These are phyloP conservation scores for Creontiades dilutus DNA, from an alignment of 2,888 invertebrate species.

Conservation along the genomic window DNA sequence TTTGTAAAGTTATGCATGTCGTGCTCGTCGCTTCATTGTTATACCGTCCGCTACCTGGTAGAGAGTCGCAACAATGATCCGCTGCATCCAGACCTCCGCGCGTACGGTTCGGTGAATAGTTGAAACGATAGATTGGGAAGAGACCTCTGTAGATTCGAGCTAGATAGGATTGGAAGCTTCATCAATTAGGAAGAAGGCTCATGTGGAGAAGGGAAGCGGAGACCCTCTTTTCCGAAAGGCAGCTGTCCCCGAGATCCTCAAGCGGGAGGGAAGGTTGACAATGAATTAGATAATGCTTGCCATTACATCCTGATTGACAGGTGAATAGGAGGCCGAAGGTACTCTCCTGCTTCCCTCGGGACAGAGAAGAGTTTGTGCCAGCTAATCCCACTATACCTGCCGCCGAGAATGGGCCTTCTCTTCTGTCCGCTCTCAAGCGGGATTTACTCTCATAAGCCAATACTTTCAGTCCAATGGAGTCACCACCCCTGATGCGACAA, in stretches of 20 bases:
- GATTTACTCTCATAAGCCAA: conserved; percentile 67
- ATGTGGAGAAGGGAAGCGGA: conserved; percentile 15
- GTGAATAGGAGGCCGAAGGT: conserved; percentile 53
- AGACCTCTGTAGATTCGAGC: conserved; percentile 52
- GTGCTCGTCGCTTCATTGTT: conserved; percentile 59
- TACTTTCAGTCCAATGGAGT: conserved; percentile 56
- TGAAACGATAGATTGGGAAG: conserved; percentile 46
- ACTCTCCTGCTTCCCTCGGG: neutral
- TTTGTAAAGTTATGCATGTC: conserved; percentile 62
- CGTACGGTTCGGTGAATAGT: conserved; percentile 66
- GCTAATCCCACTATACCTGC: conserved; percentile 68
- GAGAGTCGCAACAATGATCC: conserved; percentile 52
- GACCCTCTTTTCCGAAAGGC: conserved; percentile 20
- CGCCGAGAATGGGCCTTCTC: conserved; percentile 31
- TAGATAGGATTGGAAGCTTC: conserved; percentile 62
- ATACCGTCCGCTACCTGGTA: conserved; percentile 41
- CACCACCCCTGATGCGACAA: conserved; percentile 31
- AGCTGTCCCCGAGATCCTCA: conserved; percentile 61
- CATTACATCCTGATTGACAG: conserved; percentile 69
- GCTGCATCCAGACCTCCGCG: conserved; percentile 30
- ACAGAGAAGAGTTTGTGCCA: conserved; percentile 46
- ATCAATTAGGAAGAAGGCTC: conserved; percentile 58
- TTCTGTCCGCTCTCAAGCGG: conserved; percentile 22
- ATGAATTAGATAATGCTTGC: conserved; percentile 69
- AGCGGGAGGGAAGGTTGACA: conserved; percentile 62